These are phyloP conservation scores for Crotalus tigris DNA, from an alignment of 2,113 vertebrate species.

Conservation along the genomic window DNA sequence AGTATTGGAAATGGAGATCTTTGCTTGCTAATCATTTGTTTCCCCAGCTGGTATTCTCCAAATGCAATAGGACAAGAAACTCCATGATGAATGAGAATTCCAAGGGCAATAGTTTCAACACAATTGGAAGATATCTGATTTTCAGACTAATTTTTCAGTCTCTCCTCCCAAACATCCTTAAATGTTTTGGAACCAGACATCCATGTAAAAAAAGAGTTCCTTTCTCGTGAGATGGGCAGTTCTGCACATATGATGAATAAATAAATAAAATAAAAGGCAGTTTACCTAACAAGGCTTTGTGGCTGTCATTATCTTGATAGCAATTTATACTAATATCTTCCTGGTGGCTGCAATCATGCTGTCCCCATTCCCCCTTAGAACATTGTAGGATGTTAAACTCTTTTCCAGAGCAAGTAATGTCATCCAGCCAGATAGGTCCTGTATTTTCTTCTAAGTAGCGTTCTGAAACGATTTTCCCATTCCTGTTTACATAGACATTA, in stretches of 20 bases:
- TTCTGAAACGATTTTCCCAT: slow-evolving; percentile 69
- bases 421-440: slow-evolving; percentile 86
- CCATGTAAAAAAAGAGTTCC: neutral
- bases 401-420: slow-evolving; percentile 87
- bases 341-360: slow-evolving; percentile 85
- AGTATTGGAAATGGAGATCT: neutral
- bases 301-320: slow-evolving; percentile 67
- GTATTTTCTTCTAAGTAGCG: slow-evolving; percentile 65
- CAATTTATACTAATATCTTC: slow-evolving; percentile 86
- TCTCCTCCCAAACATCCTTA: neutral
- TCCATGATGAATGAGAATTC: neutral
- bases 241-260: neutral
- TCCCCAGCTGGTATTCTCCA: neutral
- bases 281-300: slow-evolving; percentile 76
- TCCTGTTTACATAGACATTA: slow-evolving; percentile 58
- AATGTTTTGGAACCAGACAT: neutral
- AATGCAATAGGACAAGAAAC: neutral
- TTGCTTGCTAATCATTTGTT: neutral
- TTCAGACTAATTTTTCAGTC: neutral
- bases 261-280: neutral
- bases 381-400: slow-evolving; percentile 83
- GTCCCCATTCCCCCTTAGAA: slow-evolving; percentile 79
- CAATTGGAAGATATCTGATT: neutral
- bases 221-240: neutral
- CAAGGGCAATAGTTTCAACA: neutral